Conservation (phyloP, 2,888 invertebrate species). For the Brenthis hecate region DNA sequence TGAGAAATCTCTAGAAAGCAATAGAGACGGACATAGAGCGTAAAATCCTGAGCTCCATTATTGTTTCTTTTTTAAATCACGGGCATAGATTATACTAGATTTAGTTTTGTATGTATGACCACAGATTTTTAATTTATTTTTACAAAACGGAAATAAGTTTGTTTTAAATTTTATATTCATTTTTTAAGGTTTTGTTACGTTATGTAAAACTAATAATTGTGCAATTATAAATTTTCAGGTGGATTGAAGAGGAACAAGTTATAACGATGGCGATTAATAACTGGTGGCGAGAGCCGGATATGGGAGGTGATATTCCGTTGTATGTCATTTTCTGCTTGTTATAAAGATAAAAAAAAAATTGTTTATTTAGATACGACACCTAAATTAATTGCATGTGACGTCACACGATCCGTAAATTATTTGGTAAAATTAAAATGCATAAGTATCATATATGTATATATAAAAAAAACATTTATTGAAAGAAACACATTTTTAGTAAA, state of each 20-base stretch:
- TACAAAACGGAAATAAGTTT: not conserved
- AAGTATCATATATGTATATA: too few relatives aligned
- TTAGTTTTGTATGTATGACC: not conserved
- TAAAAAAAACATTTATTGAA: too few relatives aligned
- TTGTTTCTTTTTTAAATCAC: too few relatives aligned
- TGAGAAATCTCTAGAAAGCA: conserved; percentile 17
- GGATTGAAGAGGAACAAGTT: not conserved
- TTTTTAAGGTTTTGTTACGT: too few relatives aligned
- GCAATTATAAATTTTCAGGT: conserved; percentile 4
- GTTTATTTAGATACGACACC: not conserved
- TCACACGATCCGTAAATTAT: not conserved
- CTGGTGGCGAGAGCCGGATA: conserved; percentile 63
- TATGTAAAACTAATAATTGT: too few relatives aligned
- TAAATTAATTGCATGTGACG: not conserved
- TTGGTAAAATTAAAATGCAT: not conserved
- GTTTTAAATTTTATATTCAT: not conserved
- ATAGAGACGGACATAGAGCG: conserved; percentile 11
- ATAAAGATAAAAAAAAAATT: not conserved
- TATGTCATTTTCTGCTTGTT: conserved; percentile 32
- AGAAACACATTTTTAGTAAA: too few relatives aligned
- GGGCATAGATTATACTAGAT: not conserved
- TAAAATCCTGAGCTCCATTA: not conserved
- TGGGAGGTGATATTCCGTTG: conserved; percentile 56
- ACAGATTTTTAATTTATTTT: not conserved
- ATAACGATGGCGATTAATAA: conserved; percentile 51